Conservation (phyloP, 2,888 invertebrate species). For the Pristionchus fissidentatus region DNA sequence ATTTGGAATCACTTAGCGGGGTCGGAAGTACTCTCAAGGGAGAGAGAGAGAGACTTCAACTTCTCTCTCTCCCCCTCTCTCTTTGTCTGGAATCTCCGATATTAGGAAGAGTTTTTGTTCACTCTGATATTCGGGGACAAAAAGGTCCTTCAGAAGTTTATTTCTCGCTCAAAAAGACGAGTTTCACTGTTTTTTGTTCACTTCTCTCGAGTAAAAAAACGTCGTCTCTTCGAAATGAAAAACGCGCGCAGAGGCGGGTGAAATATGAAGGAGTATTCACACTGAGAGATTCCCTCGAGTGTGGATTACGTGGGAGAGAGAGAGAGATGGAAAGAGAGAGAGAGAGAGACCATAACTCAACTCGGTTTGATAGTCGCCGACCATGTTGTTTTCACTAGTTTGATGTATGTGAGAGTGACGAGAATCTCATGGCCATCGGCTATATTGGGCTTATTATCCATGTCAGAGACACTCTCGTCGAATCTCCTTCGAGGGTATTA, state of each 20-base stretch:
- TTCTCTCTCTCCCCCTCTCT: not conserved
- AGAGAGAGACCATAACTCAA: not conserved
- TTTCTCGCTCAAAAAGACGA: too few species aligned
- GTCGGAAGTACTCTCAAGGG: slow-evolving; percentile 23
- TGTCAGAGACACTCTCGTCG: not conserved
- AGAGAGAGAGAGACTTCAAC: too few species aligned
- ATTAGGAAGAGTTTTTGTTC: not conserved
- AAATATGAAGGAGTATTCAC: slow-evolving; percentile 23
- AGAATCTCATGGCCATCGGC: slow-evolving; percentile 5
- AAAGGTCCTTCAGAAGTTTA: too few species aligned
- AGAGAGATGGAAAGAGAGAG: not conserved
- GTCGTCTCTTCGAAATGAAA: slow-evolving; percentile 6
- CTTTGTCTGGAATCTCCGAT: not conserved
- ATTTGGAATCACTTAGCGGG: slow-evolving; percentile 36
- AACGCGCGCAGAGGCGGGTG: slow-evolving; percentile 1
- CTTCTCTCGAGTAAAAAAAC: slow-evolving; percentile 21
- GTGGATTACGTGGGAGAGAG: slow-evolving; percentile 24
- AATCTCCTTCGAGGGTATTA: slow-evolving; percentile 15
- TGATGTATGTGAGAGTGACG: not conserved
- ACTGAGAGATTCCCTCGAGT: slow-evolving; percentile 20
- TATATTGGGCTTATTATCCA: slow-evolving; percentile 25
- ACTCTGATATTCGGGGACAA: too few species aligned
- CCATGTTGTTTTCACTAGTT: not conserved
- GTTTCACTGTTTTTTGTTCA: not conserved
- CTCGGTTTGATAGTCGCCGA: not conserved